A percentile compares a stretch with the other conserved stretches of the same genome.
These are phyloP conservation scores for Callospermophilus lateralis DNA, from an alignment of 2,113 vertebrate genomes.

Conservation along the genomic window DNA sequence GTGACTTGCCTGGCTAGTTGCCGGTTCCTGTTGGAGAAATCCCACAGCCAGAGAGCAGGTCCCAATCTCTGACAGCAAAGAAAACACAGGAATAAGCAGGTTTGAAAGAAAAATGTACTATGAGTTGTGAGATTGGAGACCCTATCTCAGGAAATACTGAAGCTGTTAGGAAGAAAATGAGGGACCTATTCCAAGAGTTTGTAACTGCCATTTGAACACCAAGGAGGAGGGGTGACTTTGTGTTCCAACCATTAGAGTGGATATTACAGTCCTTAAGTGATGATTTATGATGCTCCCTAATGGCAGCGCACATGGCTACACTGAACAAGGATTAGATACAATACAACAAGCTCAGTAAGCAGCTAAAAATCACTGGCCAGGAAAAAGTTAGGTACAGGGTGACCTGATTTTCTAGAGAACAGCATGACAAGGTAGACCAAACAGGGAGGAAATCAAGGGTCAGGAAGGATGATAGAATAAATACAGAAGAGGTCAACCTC, in stretches of 20 bases:
- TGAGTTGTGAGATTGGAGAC: neutral
- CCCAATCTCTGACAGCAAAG: neutral
- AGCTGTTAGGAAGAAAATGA: neutral
- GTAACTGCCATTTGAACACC: neutral
- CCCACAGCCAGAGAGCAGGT: neutral
- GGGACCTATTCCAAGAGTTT: neutral
- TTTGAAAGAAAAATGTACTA: neutral
- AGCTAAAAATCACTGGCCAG: slow-evolving; percentile 17
- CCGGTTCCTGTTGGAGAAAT: neutral
- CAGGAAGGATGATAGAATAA: neutral
- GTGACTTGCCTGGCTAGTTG: neutral
- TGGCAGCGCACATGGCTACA: neutral
- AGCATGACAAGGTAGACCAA: slow-evolving; percentile 29
- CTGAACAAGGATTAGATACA: slow-evolving; percentile 24
- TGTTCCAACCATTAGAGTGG: neutral
- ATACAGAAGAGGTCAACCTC: neutral
- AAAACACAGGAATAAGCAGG: neutral
- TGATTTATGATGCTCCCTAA: slow-evolving; percentile 8
- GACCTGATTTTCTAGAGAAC: slow-evolving; percentile 69
- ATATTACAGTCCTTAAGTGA: neutral
- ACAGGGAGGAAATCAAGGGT: neutral
- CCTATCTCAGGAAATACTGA: neutral
- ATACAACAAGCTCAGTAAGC: slow-evolving; percentile 2
- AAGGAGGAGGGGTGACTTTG: neutral
- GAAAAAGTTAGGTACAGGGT: slow-evolving; percentile 42